A percentile compares a stretch with the other conserved stretches of the same genome.
Evolutionary conservation across 2,888 invertebrate species (phyloP).

Genomic region (Melipona bicolor): DNA sequence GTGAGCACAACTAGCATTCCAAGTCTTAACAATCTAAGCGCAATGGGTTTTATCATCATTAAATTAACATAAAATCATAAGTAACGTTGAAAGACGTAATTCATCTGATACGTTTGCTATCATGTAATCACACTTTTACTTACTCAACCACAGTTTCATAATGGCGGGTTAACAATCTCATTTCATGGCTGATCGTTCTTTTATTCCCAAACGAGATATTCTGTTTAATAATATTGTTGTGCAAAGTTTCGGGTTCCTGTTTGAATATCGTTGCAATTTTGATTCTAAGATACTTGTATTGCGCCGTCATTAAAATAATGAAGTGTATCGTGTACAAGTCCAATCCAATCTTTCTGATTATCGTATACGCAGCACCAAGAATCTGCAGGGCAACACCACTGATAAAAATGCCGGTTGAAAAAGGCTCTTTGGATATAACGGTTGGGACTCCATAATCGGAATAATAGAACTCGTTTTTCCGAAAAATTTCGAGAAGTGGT

Average conservation of each 20-base stretch:
- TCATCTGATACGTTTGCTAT: too few relatives aligned
- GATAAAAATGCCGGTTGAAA: conserved; percentile 54
- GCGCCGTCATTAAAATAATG: conserved; percentile 64
- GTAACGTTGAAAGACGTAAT: too few relatives aligned
- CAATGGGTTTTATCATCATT: too few relatives aligned
- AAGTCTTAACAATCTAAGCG: too few relatives aligned
- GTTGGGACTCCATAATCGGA: conserved; percentile 65
- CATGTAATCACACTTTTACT: conserved; percentile 6
- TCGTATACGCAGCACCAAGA: conserved; percentile 35
- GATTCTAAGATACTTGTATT: conserved; percentile 65
- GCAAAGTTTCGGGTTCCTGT: background rate
- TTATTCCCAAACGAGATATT: background rate
- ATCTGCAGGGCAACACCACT: conserved; percentile 45
- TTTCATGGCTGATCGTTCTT: conserved; percentile 16
- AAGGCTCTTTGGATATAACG: conserved; percentile 60
- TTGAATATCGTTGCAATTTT: conserved; percentile 55
- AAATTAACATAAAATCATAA: too few relatives aligned
- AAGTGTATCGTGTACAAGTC: conserved; percentile 71
- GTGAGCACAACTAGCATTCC: too few relatives aligned
- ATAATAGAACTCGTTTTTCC: conserved; percentile 59
- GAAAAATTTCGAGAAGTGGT: conserved; percentile 47
- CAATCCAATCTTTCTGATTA: conserved; percentile 61
- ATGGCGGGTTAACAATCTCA: conserved; percentile 55
- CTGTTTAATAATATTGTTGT: background rate
- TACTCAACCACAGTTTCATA: conserved; percentile 62